Conservation (phyloP, 2,888 invertebrate genomes). For the Acanthacorydalis orientalis region DNA sequence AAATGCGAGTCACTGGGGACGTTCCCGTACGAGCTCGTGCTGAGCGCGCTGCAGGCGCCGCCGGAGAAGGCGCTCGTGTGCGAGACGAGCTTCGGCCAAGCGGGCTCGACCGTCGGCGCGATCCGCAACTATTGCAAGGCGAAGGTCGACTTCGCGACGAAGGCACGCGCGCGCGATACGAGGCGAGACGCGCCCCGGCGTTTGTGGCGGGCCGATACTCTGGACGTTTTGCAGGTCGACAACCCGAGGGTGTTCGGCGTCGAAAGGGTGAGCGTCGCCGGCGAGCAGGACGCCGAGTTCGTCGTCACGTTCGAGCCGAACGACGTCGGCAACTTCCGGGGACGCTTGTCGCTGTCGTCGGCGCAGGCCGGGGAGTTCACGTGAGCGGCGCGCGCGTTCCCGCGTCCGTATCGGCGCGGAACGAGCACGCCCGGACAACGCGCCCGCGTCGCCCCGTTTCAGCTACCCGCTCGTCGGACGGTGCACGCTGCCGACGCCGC, state of each 20-base stretch:
- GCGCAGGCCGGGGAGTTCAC: conserved; percentile 18
- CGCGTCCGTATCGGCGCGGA: too few relatives aligned
- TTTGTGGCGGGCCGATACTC: too few relatives aligned
- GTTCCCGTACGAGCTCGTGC: conserved; percentile 15
- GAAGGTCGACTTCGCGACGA: conserved; percentile 13
- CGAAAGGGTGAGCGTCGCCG: conserved; percentile 8
- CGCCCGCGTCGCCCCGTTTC: too few relatives aligned
- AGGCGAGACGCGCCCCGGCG: too few relatives aligned
- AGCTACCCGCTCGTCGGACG: conserved; percentile 28
- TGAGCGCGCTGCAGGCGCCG: conserved; percentile 15
- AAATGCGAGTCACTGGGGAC: conserved; percentile 14
- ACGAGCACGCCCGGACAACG: too few relatives aligned
- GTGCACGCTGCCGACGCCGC: conserved; percentile 28
- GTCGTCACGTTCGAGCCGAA: conserved; percentile 18
- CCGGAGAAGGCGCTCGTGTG: conserved; percentile 16
- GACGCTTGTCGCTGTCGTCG: conserved; percentile 16
- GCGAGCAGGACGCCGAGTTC: conserved; percentile 12
- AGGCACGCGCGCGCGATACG: too few relatives aligned
- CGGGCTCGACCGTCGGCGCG: conserved; percentile 10
- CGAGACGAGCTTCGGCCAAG: conserved; percentile 16
- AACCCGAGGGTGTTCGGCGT: conserved; percentile 14
- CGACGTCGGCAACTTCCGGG: conserved; percentile 15
- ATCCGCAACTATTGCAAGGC: conserved; percentile 14
- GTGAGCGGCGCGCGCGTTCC: too few relatives aligned
- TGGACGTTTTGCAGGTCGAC: conserved; percentile 13